phyloP scores from a whole-genome alignment of 2,113 vertebrate genomes.

The Sminthopsis crassicaudata region DNA sequence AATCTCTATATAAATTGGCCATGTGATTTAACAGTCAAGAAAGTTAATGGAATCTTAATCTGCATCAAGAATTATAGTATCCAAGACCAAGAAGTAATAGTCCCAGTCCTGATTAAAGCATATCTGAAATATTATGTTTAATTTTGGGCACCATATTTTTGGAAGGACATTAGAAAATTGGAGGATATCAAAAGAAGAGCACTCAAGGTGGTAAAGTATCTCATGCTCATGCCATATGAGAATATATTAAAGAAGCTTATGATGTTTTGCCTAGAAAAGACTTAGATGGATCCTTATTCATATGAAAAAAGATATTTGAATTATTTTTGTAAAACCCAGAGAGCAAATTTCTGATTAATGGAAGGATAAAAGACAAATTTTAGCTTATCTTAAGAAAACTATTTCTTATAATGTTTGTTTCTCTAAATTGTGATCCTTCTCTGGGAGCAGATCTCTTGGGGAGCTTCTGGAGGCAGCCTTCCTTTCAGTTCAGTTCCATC shows the following conservation, averaged over 20 bases:
- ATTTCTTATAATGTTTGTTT: no score
- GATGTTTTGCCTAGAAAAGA: not conserved
- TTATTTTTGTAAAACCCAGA: not conserved
- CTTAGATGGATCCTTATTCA: not conserved
- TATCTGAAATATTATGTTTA: not conserved
- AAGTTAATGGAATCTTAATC: not conserved
- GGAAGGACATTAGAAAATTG: not conserved
- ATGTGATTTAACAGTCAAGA: not conserved
- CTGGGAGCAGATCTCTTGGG: no score
- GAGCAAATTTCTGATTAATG: not conserved
- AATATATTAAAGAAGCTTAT: not conserved
- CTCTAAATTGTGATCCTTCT: no score
- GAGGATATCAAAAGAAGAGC: not conserved
- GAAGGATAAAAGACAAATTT: not conserved
- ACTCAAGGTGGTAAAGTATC: not conserved
- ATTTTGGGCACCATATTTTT: not conserved
- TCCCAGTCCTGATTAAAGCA: not conserved
- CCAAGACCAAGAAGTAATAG: not conserved
- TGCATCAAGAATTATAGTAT: not conserved
- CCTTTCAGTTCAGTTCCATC: no score
- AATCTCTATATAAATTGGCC: not conserved
- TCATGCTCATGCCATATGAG: not conserved
- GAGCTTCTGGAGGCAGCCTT: no score
- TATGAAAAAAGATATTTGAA: not conserved
- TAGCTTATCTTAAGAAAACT: not conserved